Evolutionary conservation across 2,113 vertebrate genomes (phyloP), one percentile per base, ranked within the genome.

Genomic region (Megaptera novaeangliae): DNA sequence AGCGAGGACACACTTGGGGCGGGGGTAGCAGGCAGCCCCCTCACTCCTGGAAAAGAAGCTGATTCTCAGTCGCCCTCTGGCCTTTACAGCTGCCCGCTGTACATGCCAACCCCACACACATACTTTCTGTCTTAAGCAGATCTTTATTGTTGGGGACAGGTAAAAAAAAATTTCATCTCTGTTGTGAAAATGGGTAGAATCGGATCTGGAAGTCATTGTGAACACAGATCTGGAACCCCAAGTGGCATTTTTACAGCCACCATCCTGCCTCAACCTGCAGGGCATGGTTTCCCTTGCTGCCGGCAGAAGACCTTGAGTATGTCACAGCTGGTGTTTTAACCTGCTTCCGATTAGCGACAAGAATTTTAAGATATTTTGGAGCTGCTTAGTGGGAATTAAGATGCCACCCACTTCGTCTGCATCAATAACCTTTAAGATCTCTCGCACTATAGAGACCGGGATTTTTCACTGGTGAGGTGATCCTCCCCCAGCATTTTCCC

Each of bases 321-420:
- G 29, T 71, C 66, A 21, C 94, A 91, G 96, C 93, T 85, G 85
- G 91, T 20, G 78, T 27, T 61, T 82, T 55, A 81, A 95, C 91
- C 95, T 97, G 95, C 92, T 97, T 98, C 86, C 64, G 97, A 96
- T 97, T 97, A 97, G 96, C 27, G 44, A 75, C 75, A 46, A 63
- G 85, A 85, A 95, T 82, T 44, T 15, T 49, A 90, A 94, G 95
- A 88, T 92, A 96, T 36, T 83, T 64, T 87, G 59, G 57, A 86
- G 93, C 71, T 46, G 52, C 87, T 71, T 39, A 57, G 87, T 91
- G 85, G 52, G 71, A 96, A 88, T 78, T 71, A 77, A 66, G 83
- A 63, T 44, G 55, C 88, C 88, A 96, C 94, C 82, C 94, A 95
- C 95, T 88, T 95, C 0, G 69, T 92, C 68, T 84, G 68, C 29